Base-by-base conservation (phyloP, 2,113 vertebrate genomes). In the Apaloderma vittatum region DNA sequence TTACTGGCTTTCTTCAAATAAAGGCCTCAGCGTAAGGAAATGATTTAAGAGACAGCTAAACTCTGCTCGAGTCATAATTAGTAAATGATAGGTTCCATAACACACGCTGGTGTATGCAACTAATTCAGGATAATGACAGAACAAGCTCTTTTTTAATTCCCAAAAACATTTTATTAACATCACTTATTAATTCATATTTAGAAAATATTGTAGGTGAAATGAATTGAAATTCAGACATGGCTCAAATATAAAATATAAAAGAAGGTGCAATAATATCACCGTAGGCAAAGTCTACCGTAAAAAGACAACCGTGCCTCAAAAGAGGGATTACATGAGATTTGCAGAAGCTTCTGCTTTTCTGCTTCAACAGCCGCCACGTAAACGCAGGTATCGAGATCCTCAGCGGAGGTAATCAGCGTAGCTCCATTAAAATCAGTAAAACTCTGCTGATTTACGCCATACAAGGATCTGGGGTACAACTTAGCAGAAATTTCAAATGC, bases 161-260 rank as follows among this genome's bases (percentile, higher is more conserved):
- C 1, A 30, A 93, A 93, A 66, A 6, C 0, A 36, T 27, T 95
- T 97, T 95, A 96, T 95, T 97, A 86, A 84, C 30, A 61, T 45
- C 67, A 86, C 11, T 48, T 79, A 86, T 2, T 0, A 80, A 77
- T 83, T 74, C 17, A 15, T 71, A 71, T 58, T 82, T 93, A 78
- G 23, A 94, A 96, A 96, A 90, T 51, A 91, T 16, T 40, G 58
- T 58, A 49, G 12, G 23, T 83, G 45, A 93, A 93, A 90, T 67
- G 46, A 71, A 88, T 2, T 76, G 90, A 80, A 90, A 95, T 75
- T 92, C 79, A 93, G 48, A 81, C 45, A 29, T 26, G 20, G 78
- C 36, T 81, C 74, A 95, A 95, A 88, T 52, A 92, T 19, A 84
- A 84, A 94, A 94, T 55, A 84, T 19, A 79, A 58, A 91, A 82